Evolutionary conservation across 2,888 invertebrate genomes (phyloP), one percentile per base, ranked within the genome.

Genomic region (Morpho achilles): DNA sequence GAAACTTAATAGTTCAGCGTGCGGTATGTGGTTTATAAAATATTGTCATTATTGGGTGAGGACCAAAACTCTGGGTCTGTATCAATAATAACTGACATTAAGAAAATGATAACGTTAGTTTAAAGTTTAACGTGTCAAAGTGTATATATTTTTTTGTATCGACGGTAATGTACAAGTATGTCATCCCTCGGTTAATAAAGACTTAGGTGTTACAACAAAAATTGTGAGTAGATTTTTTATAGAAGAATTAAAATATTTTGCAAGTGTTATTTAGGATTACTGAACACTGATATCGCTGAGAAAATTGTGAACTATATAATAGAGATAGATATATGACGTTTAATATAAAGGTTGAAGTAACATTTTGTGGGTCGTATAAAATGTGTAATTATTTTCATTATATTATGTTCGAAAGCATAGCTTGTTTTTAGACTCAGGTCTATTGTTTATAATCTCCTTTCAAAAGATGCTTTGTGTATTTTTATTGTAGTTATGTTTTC

Each of bases 361-460:
- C 47, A 59, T 53, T 45, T 46, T 53, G n/a, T 46, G 42, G 10
- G 42, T 46, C 44, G 54, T 55, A 53, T 62, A 48, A 54, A 56
- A 51, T 58, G 42, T 51, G 46, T 46, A 53, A 46, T 46, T 42
- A 54, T 54, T 60, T 56, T 59, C 48, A 46, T 51, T 61, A 40
- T 51, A 39, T 55, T 53, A 44, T 42, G 49, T 58, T 58, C 48
- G 56, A 62, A 61, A 67, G 63, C 65, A 60, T 60, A 62, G 67
- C 64, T 67, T 65, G 58, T 41, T 47, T 50, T 56, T 62, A 63
- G 64, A 63, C 62, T 10, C 10, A 8, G n/a, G 68, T 71, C 65
- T 72, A 67, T 69, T 70, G 69, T 74, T 73, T 68, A 68, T 67
- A 67, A 63, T 61, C 62, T 67, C 65, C 56, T 62, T 65, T 57